Evolutionary conservation across 2,888 invertebrate species (phyloP).

Genomic region (Plebejus anna): DNA sequence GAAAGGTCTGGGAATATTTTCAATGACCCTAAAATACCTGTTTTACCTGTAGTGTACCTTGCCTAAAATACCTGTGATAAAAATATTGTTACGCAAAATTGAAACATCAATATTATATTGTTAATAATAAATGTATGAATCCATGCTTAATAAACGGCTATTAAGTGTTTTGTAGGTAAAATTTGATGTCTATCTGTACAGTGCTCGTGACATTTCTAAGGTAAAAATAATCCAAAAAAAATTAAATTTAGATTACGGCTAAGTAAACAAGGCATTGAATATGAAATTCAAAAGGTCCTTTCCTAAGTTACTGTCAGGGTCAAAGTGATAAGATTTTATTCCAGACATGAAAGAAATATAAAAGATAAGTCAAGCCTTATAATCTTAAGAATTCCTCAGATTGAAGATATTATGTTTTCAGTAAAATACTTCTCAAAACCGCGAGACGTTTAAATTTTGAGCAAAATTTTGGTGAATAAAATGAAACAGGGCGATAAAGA

Average conservation of each 20-base stretch:
- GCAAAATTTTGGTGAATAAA: not conserved
- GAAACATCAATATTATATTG: no score
- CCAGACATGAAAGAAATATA: constrained; percentile 18
- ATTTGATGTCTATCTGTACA: not conserved
- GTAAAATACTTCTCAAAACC: not conserved
- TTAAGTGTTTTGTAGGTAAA: no score
- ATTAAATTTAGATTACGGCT: not conserved
- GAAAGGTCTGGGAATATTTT: no score
- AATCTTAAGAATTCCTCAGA: constrained; percentile 4
- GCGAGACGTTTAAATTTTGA: not conserved
- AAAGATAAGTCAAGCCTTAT: constrained; percentile 22
- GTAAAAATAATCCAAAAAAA: not conserved
- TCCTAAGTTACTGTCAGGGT: constrained; percentile 15
- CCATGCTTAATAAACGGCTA: no score
- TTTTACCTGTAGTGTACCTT: no score
- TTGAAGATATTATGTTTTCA: constrained; percentile 5
- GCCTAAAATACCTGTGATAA: no score
- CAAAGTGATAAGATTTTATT: constrained; percentile 21
- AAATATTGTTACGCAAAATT: no score
- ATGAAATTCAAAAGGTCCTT: constrained; percentile 22
- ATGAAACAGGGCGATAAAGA: not conserved
- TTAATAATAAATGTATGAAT: no score
- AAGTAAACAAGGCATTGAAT: constrained; percentile 2
- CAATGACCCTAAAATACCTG: no score
- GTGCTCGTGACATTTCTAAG: not conserved